These are phyloP conservation scores for Temnothorax rugatulus DNA, from an alignment of 2,888 invertebrate species.

Conservation along the genomic window DNA sequence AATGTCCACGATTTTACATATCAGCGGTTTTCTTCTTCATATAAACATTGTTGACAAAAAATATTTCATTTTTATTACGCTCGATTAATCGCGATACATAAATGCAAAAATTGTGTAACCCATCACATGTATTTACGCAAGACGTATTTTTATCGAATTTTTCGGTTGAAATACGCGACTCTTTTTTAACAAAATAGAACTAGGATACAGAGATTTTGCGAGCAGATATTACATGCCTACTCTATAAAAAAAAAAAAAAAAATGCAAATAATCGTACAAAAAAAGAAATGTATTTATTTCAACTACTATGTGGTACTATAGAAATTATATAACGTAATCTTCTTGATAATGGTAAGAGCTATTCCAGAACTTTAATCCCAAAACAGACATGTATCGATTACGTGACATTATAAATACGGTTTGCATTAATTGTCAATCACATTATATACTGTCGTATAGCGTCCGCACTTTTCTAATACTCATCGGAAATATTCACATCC, in stretches of 20 bases:
- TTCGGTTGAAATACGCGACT: neutral
- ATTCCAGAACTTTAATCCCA: neutral
- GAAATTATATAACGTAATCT: neutral
- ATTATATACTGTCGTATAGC: neutral
- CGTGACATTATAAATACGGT: neutral
- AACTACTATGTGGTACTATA: neutral
- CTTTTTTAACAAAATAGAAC: neutral
- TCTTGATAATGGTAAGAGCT: neutral
- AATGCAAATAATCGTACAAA: neutral
- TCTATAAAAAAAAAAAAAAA: too few species aligned
- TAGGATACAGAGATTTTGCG: neutral
- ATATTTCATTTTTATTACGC: neutral
- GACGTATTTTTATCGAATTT: neutral
- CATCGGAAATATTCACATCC: conserved; percentile 4
- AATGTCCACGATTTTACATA: conserved; percentile 6
- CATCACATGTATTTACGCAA: neutral
- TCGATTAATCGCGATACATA: neutral
- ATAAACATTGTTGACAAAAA: neutral
- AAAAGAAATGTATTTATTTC: neutral
- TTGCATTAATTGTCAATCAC: neutral
- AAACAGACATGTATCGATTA: neutral
- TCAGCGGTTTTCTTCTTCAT: neutral
- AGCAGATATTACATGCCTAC: neutral
- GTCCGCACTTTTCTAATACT: neutral
- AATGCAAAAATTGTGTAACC: neutral